These are phyloP conservation scores for Drosophila sp. DNA, from an alignment of 1,140 invertebrate genomes.

Conservation along the genomic window DNA sequence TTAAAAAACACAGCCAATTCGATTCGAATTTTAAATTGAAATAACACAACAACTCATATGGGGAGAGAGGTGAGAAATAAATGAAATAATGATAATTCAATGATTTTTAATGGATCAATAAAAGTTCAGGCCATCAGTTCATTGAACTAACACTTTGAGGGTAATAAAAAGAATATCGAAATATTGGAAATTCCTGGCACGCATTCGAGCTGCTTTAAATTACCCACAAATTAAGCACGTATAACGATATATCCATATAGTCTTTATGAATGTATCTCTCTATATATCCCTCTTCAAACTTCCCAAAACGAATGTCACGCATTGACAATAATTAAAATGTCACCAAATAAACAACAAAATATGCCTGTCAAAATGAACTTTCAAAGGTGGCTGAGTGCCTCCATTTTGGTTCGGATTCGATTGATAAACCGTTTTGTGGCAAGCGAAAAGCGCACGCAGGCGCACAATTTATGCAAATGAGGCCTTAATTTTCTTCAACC, in stretches of 20 bases:
- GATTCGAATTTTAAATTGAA: neutral
- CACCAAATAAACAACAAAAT: conserved; percentile 27
- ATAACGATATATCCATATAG: conserved; percentile 16
- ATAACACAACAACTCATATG: neutral
- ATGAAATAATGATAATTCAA: conserved; percentile 19
- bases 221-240: conserved; percentile 56
- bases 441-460: neutral
- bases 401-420: neutral
- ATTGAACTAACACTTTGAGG: conserved; percentile 12
- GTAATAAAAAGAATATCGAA: neutral
- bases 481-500: conserved; percentile 58
- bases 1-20: too few relatives aligned
- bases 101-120: conserved; percentile 6
- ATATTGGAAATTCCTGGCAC: conserved; percentile 37
- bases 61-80: conserved; percentile 7
- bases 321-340: conserved; percentile 59
- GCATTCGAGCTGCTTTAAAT: conserved; percentile 58
- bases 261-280: neutral
- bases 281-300: neutral
- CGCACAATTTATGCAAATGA: conserved; percentile 62
- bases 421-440: conserved; percentile 11
- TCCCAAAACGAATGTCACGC: conserved; percentile 30
- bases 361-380: conserved; percentile 47
- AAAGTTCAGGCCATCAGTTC: conserved; percentile 14
- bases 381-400: conserved; percentile 25